Evolutionary conservation across 2,888 invertebrate genomes (phyloP).

Genomic region (Rosalia funebris): DNA sequence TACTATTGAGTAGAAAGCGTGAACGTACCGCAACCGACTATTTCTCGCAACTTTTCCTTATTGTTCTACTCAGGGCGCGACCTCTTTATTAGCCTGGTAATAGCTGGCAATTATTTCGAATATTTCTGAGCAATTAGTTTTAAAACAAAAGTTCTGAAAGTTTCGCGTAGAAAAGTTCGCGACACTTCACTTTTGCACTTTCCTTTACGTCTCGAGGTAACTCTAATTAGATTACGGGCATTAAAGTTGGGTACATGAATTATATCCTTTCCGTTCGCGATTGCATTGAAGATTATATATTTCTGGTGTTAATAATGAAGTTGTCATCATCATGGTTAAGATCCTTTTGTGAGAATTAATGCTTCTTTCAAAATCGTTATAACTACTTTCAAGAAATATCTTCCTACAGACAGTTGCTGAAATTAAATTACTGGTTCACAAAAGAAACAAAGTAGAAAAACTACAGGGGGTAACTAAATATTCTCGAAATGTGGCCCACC

Average conservation of each 20-base stretch:
- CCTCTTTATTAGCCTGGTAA: neutral
- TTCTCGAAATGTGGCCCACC: too few species aligned
- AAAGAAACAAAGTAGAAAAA: too few species aligned
- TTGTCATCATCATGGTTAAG: too few species aligned
- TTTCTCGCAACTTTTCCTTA: neutral
- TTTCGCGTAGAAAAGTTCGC: neutral
- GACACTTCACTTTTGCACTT: neutral
- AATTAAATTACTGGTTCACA: too few species aligned
- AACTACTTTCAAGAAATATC: too few species aligned
- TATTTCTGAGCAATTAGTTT: neutral
- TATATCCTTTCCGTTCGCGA: neutral
- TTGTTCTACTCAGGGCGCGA: neutral
- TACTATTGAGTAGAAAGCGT: too few species aligned
- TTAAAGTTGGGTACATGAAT: neutral
- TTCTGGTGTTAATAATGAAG: neutral
- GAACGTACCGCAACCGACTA: too few species aligned
- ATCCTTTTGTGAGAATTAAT: too few species aligned
- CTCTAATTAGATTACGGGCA: neutral
- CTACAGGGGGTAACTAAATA: too few species aligned
- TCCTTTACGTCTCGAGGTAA: neutral
- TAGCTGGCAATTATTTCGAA: neutral
- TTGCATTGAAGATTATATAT: neutral
- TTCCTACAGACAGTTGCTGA: too few species aligned
- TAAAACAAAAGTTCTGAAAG: neutral
- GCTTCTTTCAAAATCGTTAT: too few species aligned